Conservation (phyloP, 2,888 invertebrate genomes). For the Erebia aethiops region DNA sequence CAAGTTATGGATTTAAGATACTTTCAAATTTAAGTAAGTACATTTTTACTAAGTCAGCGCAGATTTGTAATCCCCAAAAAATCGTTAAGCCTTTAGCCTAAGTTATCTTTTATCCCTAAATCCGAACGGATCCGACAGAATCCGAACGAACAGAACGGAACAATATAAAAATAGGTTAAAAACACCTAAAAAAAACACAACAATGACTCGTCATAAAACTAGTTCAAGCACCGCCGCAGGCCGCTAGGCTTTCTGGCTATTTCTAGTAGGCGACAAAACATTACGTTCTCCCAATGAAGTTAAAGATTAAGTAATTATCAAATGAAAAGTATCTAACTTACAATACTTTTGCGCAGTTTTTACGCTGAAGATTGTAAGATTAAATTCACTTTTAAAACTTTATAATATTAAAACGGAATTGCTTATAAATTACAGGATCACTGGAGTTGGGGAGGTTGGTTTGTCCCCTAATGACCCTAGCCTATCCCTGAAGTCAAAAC, state of each 20-base stretch:
- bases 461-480: too few species aligned
- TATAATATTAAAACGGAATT: neutral
- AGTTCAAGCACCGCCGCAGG: conserved; percentile 35
- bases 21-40: too few species aligned
- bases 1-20: too few species aligned
- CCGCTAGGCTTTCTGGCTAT: conserved; percentile 32
- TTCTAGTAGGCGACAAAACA: conserved; percentile 6
- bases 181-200: conserved; percentile 28
- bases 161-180: too few species aligned
- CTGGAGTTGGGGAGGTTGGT: neutral
- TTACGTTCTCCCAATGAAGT: conserved; percentile 3
- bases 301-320: neutral
- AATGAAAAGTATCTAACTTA: neutral
- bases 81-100: too few species aligned
- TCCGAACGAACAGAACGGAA: too few species aligned
- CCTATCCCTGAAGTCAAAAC: too few species aligned
- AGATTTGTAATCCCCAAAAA: too few species aligned
- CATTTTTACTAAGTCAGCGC: too few species aligned
- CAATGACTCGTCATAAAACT: conserved; percentile 30
- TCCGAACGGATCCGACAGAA: too few species aligned
- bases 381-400: neutral
- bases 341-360: neutral
- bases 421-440: neutral
- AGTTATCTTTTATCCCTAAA: too few species aligned
- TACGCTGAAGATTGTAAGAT: conserved; percentile 25